phyloP scores from a whole-genome alignment of 2,113 vertebrate genomes.

The Rutilus rutilus region DNA sequence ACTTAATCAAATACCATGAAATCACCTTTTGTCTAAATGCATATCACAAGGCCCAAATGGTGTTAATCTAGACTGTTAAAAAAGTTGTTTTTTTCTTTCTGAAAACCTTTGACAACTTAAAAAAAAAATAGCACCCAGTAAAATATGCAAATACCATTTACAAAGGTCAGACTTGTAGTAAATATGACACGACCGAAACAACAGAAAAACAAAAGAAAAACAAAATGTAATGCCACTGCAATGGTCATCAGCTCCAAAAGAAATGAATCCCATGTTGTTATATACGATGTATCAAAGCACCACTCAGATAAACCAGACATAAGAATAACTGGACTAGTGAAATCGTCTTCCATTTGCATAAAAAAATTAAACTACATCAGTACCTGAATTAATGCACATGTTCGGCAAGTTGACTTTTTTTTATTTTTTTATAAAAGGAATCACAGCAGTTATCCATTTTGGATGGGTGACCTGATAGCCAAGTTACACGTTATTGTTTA shows the following conservation, averaged over 20 bases:
- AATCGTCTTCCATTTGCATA: constrained; percentile 78
- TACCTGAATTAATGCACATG: constrained; percentile 79
- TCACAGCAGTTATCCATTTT: constrained; percentile 79
- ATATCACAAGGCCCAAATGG: constrained; percentile 82
- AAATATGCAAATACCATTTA: constrained; percentile 76
- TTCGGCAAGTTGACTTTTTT: constrained; percentile 71
- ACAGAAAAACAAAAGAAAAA: constrained; percentile 37
- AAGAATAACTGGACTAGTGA: constrained; percentile 79
- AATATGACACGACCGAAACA: constrained; percentile 66
- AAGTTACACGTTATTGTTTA: constrained; percentile 67
- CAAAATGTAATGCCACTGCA: constrained; percentile 67
- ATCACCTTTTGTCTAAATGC: constrained; percentile 69
- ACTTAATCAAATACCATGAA: constrained; percentile 58
- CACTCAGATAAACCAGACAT: constrained; percentile 69
- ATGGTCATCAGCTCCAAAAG: constrained; percentile 66
- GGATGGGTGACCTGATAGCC: constrained; percentile 73
- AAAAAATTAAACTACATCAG: constrained; percentile 65
- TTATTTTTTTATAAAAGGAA: constrained; percentile 53
- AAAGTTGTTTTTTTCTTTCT: constrained; percentile 46
- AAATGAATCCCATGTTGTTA: constrained; percentile 74
- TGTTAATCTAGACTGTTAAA: constrained; percentile 78
- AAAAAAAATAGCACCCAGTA: constrained; percentile 77
- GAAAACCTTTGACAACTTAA: constrained; percentile 66
- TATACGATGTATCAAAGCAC: constrained; percentile 73
- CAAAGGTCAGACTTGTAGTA: constrained; percentile 74